Percentiles rank a stretch among this genome's conserved stretches.
These are phyloP conservation scores for Deroplatys truncata DNA, from an alignment of 2,888 invertebrate genomes.

Conservation along the genomic window DNA sequence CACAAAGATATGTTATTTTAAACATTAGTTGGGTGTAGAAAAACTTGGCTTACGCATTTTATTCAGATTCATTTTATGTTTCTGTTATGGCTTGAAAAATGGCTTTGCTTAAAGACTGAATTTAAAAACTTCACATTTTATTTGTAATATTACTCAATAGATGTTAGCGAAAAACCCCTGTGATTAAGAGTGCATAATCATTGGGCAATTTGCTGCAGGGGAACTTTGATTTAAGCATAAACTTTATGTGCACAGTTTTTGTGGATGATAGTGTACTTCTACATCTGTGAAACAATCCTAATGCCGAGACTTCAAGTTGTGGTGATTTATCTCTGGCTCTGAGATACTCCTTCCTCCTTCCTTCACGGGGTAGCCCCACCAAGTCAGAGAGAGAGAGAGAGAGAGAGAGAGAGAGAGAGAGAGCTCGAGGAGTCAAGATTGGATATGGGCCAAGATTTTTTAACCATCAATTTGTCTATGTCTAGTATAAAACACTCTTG, in stretches of 20 bases:
- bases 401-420: background rate
- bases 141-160: too few relatives aligned
- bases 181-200: too few relatives aligned
- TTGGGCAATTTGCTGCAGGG: too few relatives aligned
- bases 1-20: too few relatives aligned
- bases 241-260: background rate
- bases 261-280: background rate
- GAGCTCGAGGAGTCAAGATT: background rate
- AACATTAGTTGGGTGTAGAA: too few relatives aligned
- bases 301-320: background rate
- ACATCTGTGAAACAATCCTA: background rate
- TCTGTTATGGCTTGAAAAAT: too few relatives aligned
- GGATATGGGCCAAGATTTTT: slow-evolving; percentile 1
- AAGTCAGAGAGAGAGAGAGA: background rate
- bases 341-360: background rate
- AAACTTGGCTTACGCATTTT: too few relatives aligned
- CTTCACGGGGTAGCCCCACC: background rate
- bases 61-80: too few relatives aligned
- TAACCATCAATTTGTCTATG: slow-evolving; percentile 4
- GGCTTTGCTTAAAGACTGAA: too few relatives aligned
- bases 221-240: too few relatives aligned
- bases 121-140: too few relatives aligned
- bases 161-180: too few relatives aligned
- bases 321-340: background rate
- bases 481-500: background rate